Evolutionary conservation across 2,888 invertebrate genomes (phyloP), one percentile per base, ranked within the genome.

Genomic region (Cecidostiba fungosa): DNA sequence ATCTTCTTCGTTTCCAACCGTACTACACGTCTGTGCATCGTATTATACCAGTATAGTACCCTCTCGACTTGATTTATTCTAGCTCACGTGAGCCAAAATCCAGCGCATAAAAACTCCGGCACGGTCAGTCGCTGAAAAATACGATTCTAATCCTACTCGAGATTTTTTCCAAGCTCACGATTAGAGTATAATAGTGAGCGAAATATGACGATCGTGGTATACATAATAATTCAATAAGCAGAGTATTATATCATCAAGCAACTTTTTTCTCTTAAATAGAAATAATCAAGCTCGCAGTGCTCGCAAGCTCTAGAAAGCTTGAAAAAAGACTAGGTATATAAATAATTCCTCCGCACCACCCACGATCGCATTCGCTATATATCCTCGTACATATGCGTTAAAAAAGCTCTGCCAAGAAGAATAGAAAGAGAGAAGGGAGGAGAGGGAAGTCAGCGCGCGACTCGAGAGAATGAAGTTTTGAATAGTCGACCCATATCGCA

Each of bases 401-500:
- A 66, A 66, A 66, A 66, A 66, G 36, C 12, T 26, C 39, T 12
- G n/a, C 14, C 8, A n/a, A 47, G 32, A 32, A 23, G 23, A 77
- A 62, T 23, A 36, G 43, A 62, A 19, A 39, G n/a, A 29, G 54
- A 43, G 29, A 66, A 43, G 32, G 26, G 14, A 14, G 26, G 10
- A 10, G 29, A 5, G 32, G 72, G n/a, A n/a, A n/a, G 72, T 72
- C 19, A 66, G 4, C 4, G 66, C 4, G 66, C 16, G n/a, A 54
- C 54, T 19, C 19, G 70, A 16, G 36, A 36, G 70, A 73, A 70
- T 39, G 43, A 62, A 81, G 74, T 82, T 81, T 82, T 77, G 77
- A 82, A 77, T 77, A 70, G 82, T 36, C 69, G 82, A 77, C 82
- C 82, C 54, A 82, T 77, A 77, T 82, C 77, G 77, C 77, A 39